These are phyloP conservation scores for Cossypha caffra DNA, from an alignment of 2,797 vertebrate species.

Conservation along the genomic window DNA sequence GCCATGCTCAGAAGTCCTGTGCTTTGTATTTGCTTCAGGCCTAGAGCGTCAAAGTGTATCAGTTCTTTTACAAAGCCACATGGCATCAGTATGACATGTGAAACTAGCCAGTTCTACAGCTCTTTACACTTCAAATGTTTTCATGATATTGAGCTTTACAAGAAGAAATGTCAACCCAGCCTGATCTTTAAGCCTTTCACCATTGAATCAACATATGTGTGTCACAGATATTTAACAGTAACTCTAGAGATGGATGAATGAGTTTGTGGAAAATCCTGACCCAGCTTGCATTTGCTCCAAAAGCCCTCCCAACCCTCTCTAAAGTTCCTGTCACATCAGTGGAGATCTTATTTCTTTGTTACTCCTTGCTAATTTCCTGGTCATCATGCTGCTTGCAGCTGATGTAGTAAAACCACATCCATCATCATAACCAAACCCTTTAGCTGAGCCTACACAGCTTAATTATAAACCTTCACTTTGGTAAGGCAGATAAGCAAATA, in stretches of 20 bases:
- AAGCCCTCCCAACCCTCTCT: background rate
- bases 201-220: background rate
- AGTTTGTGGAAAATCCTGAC: conserved; percentile 21
- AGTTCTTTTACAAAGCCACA: conserved; percentile 79
- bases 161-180: conserved; percentile 70
- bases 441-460: background rate
- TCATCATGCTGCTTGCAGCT: background rate
- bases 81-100: conserved; percentile 83
- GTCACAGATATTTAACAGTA: conserved; percentile 48
- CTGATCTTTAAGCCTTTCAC: conserved; percentile 56
- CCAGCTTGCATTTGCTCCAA: background rate
- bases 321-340: background rate
- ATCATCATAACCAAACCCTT: background rate
- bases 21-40: conserved; percentile 79
- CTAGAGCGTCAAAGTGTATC: conserved; percentile 82
- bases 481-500: background rate
- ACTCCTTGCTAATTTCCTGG: background rate
- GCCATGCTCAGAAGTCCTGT: conserved; percentile 73
- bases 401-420: background rate
- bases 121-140: conserved; percentile 84
- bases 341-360: background rate
- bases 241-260: background rate
- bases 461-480: background rate
- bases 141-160: conserved; percentile 77
- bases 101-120: conserved; percentile 80